Conservation (phyloP, 2,113 vertebrate genomes). For the Cettia cetti region DNA sequence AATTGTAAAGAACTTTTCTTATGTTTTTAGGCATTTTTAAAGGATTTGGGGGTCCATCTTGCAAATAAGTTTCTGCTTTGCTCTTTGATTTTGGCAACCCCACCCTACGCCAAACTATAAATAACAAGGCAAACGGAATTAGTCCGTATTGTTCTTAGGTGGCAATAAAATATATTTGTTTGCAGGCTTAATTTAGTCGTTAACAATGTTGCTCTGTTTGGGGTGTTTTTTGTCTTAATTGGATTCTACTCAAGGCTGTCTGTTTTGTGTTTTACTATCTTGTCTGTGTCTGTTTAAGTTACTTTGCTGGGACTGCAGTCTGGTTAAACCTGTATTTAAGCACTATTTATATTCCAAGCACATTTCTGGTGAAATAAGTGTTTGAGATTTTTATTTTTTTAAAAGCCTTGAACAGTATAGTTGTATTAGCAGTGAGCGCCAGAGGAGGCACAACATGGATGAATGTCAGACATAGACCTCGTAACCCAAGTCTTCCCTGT, state of each 20-base stretch:
- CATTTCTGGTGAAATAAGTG: constrained; percentile 56
- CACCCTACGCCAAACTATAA: constrained; percentile 54
- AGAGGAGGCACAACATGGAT: constrained; percentile 34
- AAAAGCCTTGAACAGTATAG: constrained; percentile 47
- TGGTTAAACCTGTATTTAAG: constrained; percentile 63
- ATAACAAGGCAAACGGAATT: constrained; percentile 55
- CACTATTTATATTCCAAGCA: constrained; percentile 51
- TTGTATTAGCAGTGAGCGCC: constrained; percentile 54
- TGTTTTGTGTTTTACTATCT: constrained; percentile 65
- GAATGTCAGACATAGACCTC: constrained; percentile 60
- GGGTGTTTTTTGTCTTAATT: constrained; percentile 65
- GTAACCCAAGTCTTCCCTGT: not conserved
- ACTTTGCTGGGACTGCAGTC: constrained; percentile 72
- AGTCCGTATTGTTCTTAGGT: constrained; percentile 36
- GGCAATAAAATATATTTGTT: constrained; percentile 57
- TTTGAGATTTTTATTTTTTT: constrained; percentile 21
- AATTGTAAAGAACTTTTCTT: constrained; percentile 63
- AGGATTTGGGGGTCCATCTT: constrained; percentile 56
- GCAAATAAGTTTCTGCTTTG: constrained; percentile 68
- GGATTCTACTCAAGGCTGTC: constrained; percentile 64
- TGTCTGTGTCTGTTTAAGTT: constrained; percentile 67
- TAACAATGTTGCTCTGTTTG: constrained; percentile 35
- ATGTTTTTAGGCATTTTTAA: constrained; percentile 61
- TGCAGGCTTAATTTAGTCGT: constrained; percentile 67
- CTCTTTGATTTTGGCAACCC: constrained; percentile 62